Conservation (phyloP, 2,113 vertebrate genomes). For the Tragelaphus buxtoni region DNA sequence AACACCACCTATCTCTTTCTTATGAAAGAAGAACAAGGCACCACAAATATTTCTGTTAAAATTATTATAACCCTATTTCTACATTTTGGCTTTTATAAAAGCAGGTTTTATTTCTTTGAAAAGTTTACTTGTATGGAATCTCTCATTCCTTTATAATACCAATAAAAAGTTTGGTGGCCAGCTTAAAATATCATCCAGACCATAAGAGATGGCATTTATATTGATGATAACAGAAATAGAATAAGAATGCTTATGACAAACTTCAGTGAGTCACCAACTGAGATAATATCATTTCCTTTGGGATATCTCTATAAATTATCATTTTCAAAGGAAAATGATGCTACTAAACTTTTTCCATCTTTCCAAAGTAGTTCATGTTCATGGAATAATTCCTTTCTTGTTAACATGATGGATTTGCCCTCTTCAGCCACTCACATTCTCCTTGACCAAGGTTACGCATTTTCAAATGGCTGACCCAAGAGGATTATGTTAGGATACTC, state of each 20-base stretch:
- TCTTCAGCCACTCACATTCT: background rate
- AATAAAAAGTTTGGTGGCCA: constrained; percentile 6
- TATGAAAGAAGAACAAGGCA: background rate
- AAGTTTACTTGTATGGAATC: background rate
- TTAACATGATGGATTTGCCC: background rate
- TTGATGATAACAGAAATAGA: constrained; percentile 44
- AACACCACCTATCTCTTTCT: background rate
- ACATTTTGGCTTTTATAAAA: constrained; percentile 9
- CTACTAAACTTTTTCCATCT: background rate
- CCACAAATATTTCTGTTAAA: background rate
- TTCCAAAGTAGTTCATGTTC: background rate
- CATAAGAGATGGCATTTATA: constrained; percentile 36
- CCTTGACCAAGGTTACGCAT: constrained; percentile 35
- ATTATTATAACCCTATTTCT: background rate
- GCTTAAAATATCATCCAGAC: background rate
- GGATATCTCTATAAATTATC: constrained; percentile 34
- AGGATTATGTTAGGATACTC: background rate
- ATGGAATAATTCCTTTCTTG: constrained; percentile 18
- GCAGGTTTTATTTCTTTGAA: background rate
- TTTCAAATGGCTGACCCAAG: background rate
- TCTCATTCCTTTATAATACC: background rate
- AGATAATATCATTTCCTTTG: constrained; percentile 33
- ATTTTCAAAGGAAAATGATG: constrained; percentile 47
- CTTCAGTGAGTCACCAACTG: constrained; percentile 31
- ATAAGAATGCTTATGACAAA: constrained; percentile 37